Conservation (phyloP, 2,797 vertebrate species). For the Sebastes flavidus region DNA sequence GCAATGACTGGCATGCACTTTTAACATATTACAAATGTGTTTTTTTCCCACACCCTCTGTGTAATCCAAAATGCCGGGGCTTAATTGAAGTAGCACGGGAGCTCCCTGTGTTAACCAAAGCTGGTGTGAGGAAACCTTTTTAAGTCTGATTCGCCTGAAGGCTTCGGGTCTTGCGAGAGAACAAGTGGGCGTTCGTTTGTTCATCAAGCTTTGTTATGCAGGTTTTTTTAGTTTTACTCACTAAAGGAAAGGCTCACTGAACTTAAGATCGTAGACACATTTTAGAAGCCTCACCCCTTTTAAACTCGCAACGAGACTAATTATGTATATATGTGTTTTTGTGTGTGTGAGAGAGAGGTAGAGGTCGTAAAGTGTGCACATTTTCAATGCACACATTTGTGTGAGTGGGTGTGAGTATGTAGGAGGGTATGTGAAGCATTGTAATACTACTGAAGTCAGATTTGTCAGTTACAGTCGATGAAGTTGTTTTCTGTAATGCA, state of each 20-base stretch:
- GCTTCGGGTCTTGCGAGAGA: constrained; percentile 64
- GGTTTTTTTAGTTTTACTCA: constrained; percentile 35
- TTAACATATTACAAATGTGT: constrained; percentile 29
- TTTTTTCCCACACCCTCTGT: constrained; percentile 27
- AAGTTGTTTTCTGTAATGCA: neutral
- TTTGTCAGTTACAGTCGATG: constrained; percentile 18
- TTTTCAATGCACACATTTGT: constrained; percentile 18
- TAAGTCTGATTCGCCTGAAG: constrained; percentile 65
- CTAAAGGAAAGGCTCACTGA: constrained; percentile 60
- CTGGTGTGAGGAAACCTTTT: constrained; percentile 62
- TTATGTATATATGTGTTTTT: constrained; percentile 33
- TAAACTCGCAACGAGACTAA: constrained; percentile 59
- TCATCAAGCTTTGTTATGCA: constrained; percentile 66
- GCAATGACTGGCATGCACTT: constrained; percentile 28
- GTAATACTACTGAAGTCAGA: constrained; percentile 15
- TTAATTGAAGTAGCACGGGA: constrained; percentile 64
- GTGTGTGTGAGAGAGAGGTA: constrained; percentile 1
- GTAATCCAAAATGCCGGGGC: constrained; percentile 56
- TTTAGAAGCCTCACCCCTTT: constrained; percentile 69
- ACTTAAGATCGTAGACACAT: constrained; percentile 65
- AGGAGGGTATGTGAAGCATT: constrained; percentile 16
- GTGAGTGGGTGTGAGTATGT: constrained; percentile 7
- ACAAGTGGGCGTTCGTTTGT: constrained; percentile 71
- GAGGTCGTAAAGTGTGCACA: neutral
- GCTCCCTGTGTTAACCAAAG: constrained; percentile 59